Conservation (phyloP, 2,113 vertebrate species). For the Danionella cerebrum region DNA sequence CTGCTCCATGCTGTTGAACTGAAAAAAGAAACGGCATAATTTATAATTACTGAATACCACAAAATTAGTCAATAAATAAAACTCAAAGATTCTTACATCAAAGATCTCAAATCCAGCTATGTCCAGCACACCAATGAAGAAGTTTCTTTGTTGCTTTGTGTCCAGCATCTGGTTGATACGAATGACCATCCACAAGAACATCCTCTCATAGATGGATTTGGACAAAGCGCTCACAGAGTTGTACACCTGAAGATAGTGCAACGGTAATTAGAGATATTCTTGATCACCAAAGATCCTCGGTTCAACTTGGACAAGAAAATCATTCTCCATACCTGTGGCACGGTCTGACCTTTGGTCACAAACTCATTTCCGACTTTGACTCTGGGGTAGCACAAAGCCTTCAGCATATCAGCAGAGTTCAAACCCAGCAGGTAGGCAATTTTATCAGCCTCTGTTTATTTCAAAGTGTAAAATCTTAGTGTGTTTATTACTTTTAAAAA, state of each 20-base stretch:
- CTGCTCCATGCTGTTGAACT: conserved; percentile 84
- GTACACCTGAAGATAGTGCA: conserved; percentile 36
- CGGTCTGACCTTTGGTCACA: conserved; percentile 53
- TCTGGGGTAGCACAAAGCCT: conserved; percentile 47
- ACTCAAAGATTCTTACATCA: conserved; percentile 22
- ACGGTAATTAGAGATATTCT: background rate
- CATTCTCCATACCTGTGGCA: conserved; percentile 42
- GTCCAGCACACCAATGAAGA: conserved; percentile 39
- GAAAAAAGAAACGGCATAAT: background rate
- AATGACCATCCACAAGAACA: conserved; percentile 66
- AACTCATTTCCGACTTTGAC: conserved; percentile 49
- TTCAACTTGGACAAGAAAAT: background rate
- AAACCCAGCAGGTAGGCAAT: conserved; percentile 49
- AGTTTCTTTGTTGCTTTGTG: conserved; percentile 54
- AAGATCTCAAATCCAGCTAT: conserved; percentile 42
- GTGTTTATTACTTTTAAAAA: background rate
- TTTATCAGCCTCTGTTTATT: conserved; percentile 48
- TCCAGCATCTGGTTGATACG: conserved; percentile 65
- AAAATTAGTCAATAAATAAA: background rate
- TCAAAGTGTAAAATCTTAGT: background rate
- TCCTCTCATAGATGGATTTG: conserved; percentile 63
- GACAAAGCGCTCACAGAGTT: conserved; percentile 53
- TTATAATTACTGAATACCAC: background rate
- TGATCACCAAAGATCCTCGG: background rate
- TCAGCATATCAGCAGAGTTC: conserved; percentile 53